Evolutionary conservation across 2,113 vertebrate species (phyloP).

Genomic region (Nycticryphes semicollaris): DNA sequence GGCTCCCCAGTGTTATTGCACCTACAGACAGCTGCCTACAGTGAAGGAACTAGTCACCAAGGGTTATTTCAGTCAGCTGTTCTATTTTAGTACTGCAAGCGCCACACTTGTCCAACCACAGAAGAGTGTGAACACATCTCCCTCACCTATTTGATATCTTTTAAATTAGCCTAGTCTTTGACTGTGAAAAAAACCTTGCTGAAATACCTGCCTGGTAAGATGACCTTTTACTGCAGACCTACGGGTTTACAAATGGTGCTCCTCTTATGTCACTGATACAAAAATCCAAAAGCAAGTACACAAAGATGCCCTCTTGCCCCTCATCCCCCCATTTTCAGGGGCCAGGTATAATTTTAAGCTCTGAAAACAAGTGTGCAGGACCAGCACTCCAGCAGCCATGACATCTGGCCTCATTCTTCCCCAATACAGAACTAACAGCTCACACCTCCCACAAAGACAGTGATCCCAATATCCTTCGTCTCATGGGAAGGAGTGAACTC

Average conservation of each 20-base stretch:
- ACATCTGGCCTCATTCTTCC: background rate
- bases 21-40: background rate
- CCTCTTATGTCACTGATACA: accelerated
- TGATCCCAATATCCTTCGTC: background rate
- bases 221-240: background rate
- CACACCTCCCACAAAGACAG: background rate
- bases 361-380: background rate
- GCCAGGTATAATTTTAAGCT: background rate
- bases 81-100: background rate
- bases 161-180: background rate
- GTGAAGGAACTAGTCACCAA: background rate
- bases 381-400: background rate
- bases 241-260: background rate
- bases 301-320: background rate
- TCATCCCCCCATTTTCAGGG: background rate
- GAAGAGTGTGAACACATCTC: background rate
- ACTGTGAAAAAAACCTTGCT: background rate
- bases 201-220: background rate
- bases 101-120: background rate
- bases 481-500: background rate
- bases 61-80: background rate
- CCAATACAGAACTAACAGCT: background rate
- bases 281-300: background rate
- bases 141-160: background rate
- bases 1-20: background rate